A percentile compares a stretch with the other conserved stretches of the same genome.
Conservation (phyloP, 1,140 invertebrate genomes). For the Cherax destructor region DNA sequence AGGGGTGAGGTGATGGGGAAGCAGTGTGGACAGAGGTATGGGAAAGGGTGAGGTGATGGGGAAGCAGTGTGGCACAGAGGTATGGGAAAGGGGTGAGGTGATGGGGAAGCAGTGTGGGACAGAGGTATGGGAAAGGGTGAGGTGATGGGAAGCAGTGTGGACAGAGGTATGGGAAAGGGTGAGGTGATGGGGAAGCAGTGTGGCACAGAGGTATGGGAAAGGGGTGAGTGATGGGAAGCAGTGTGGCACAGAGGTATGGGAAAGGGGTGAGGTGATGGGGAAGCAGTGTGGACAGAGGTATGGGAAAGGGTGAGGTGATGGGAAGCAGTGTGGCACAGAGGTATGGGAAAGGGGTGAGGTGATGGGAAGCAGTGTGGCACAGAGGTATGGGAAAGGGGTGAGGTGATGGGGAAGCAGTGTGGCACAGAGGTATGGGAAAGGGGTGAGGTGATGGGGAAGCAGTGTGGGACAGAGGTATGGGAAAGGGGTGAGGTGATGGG, state of each 20-base stretch:
- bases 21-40: too few relatives aligned
- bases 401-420: neutral
- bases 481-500: neutral
- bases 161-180: neutral
- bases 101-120: neutral
- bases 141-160: neutral
- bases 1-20: neutral
- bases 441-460: neutral
- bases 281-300: neutral
- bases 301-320: neutral
- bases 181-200: neutral
- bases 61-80: neutral
- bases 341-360: neutral
- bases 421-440: slow-evolving; percentile 1
- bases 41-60: neutral
- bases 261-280: neutral
- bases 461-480: neutral
- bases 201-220: neutral
- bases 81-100: neutral
- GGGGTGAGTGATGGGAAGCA: too few relatives aligned
- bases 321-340: neutral
- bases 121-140: neutral
- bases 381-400: neutral
- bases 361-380: neutral
- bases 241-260: too few relatives aligned